Evolutionary conservation across 2,888 invertebrate genomes (phyloP).

Genomic region (Thelaira solivaga): DNA sequence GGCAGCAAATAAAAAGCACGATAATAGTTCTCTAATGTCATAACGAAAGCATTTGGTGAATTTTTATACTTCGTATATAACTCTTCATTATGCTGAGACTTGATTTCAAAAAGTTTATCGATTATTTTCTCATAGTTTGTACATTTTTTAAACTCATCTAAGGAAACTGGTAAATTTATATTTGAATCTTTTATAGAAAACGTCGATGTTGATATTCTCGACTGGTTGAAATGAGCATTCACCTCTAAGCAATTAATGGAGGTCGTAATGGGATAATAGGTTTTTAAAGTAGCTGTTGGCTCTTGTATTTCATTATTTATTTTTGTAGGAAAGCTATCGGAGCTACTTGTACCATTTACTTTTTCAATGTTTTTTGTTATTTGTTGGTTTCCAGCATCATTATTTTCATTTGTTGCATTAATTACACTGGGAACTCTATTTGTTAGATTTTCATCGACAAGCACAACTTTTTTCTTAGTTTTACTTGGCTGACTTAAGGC

Average conservation of each 20-base stretch:
- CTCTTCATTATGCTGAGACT: background rate
- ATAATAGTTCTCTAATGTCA: conserved; percentile 26
- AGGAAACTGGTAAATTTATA: conserved; percentile 1
- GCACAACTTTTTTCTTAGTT: background rate
- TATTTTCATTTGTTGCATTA: too few relatives aligned
- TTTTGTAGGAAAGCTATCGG: background rate
- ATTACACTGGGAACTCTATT: too few relatives aligned
- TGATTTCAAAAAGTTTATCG: conserved; percentile 32
- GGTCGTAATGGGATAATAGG: background rate
- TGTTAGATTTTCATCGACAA: too few relatives aligned
- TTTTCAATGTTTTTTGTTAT: too few relatives aligned
- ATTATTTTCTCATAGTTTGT: conserved; percentile 38
- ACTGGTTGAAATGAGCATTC: background rate
- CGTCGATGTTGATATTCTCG: background rate
- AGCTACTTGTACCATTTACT: background rate
- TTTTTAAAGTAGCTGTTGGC: background rate
- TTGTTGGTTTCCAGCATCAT: too few relatives aligned
- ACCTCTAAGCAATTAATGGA: background rate
- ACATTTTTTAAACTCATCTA: conserved; percentile 48
- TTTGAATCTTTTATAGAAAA: background rate
- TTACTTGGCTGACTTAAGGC: background rate
- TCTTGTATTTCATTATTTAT: background rate
- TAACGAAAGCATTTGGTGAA: background rate
- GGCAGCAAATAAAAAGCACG: conserved; percentile 44
- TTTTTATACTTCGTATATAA: conserved; percentile 19